Evolutionary conservation across 2,797 vertebrate species (phyloP), one percentile per base, ranked within the genome.

Genomic region (Paedocypris micromegethes): DNA sequence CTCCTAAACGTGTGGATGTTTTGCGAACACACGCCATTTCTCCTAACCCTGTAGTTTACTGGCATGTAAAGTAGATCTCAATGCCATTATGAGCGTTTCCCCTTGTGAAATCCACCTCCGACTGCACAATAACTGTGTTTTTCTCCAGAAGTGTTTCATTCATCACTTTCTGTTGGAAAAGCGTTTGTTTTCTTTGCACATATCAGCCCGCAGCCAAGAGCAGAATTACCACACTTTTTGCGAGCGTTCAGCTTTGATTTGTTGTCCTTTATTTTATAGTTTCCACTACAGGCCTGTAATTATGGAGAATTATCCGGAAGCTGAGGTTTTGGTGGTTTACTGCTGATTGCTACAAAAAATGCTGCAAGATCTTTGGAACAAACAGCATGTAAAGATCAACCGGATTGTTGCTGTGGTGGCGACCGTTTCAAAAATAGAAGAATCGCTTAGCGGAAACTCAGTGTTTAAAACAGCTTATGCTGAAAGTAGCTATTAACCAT

Each of bases 251-350:
- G 70, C 70, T 75, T 79, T 75, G 67, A 77, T 64, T 70, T 43
- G 9, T 52, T 58, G 73, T 62, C 64, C 68, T 69, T 65, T 71
- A 77, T 79, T 50, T 64, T 77, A 70, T 69, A 64, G 68, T 75
- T 76, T 71, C 61, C 61, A 53, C 57, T 43, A 53, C 57, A 62
- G 54, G 75, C 51, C 73, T 77, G 71, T 69, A 77, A 79, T 77
- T 79, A 77, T 52, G n/a, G 44, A 4, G 62, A 69, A 73, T 73
- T 66, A 77, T 73, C 70, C 73, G 73, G 73, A 79, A 77, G 71
- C 60, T 8, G 49, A 56, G 70, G 70, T 77, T 77, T 64, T 73
- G 73, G 75, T 7, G 64, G 60, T 71, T 73, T 65, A 47, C 53
- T 46, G 39, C 64, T 72, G 62, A 78, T 72, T 61, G 70, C 39